Evolutionary conservation across 2,113 vertebrate species (phyloP), one percentile per base, ranked within the genome.

Genomic region (Speoplatyrhinus poulsoni): DNA sequence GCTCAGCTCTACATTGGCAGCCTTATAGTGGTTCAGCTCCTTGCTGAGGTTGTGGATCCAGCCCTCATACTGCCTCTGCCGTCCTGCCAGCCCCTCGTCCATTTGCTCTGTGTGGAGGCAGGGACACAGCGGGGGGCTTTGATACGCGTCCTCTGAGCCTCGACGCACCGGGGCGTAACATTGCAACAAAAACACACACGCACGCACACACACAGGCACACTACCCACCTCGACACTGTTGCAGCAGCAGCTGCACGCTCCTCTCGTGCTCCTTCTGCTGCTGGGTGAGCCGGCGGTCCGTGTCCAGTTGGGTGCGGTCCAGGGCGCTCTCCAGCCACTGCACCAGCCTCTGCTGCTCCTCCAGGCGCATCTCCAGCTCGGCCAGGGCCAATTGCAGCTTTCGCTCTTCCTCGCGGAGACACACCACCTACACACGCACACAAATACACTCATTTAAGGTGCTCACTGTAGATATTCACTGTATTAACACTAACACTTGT

Each of bases 221-320:
- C 15, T 19, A 50, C 17, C 9, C 77, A 97, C 96, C 97, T 72
- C 93, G 90, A 79, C 94, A 96, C 88, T 99, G 96, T 85, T 96
- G 95, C 53, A 99, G 92, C 59, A 99, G 86, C 12, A 99, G 85
- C 90, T 98, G 97, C 3, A 97, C 60, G 13, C 90, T 94, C 85
- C 94, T 93, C 82, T 99, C 95, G 0, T 98, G 96, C n/a, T 98
- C 96, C 83, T 96, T 94, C 91, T 99, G 97, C 89, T 97, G 97
- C 76, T 95, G 91, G 0, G 96, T 99, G 73, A 99, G 96, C 62
- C 96, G 92, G 0, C 97, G 94, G 76, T 99, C 98, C 52, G 93
- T 94, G 86, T 98, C 97, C 8, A 99, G 91, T 26, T 92, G 93
- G 72, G 97, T 94, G 3, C 96, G 93, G 70, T 99, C 96, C 33